Evolutionary conservation across 1,140 invertebrate species (phyloP).

Genomic region (Papilio glaucus): DNA sequence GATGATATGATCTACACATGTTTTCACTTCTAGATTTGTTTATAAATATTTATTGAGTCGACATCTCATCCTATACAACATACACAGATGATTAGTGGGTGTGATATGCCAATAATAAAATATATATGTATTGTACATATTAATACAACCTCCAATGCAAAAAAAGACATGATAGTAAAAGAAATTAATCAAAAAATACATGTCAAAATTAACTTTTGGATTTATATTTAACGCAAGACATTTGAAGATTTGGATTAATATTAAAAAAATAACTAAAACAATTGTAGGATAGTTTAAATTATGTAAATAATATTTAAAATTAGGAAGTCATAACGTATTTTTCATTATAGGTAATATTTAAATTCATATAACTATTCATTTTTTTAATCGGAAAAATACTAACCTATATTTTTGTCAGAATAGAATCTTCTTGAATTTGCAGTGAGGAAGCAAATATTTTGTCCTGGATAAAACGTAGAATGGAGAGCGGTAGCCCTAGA

Average conservation of each 20-base stretch:
- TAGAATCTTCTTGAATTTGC: constrained; percentile 65
- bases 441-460: constrained; percentile 63
- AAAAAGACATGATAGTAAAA: too few relatives aligned
- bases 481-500: constrained; percentile 59
- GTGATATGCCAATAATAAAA: too few relatives aligned
- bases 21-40: too few relatives aligned
- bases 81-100: too few relatives aligned
- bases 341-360: background rate
- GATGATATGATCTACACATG: background rate
- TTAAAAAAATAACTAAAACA: background rate
- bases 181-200: too few relatives aligned
- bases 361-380: constrained; percentile 7
- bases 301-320: background rate
- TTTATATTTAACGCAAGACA: too few relatives aligned
- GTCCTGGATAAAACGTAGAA: constrained; percentile 57
- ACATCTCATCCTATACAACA: too few relatives aligned
- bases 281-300: background rate
- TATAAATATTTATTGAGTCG: too few relatives aligned
- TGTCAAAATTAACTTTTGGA: too few relatives aligned
- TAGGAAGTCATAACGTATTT: background rate
- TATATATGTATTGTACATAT: too few relatives aligned
- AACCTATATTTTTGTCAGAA: constrained; percentile 75
- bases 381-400: constrained; percentile 49
- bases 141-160: too few relatives aligned
- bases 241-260: too few relatives aligned